Percentiles rank a stretch among this genome's conserved stretches.
Conservation (phyloP, 2,113 vertebrate species). For the Charina bottae region DNA sequence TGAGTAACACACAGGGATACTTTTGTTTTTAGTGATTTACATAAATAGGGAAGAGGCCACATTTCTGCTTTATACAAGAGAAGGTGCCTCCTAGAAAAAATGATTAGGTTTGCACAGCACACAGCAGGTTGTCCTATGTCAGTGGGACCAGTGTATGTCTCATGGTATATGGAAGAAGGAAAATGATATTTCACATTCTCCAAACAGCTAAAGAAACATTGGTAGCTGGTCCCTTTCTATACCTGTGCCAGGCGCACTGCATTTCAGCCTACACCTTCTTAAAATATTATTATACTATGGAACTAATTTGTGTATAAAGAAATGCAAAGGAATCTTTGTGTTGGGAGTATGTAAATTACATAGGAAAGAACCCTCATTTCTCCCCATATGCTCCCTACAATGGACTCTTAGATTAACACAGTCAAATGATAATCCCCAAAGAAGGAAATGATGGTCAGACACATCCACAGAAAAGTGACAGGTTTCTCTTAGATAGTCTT, state of each 20-base stretch:
- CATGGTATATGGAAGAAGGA: constrained; percentile 10
- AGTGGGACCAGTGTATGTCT: neutral
- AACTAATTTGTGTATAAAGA: neutral
- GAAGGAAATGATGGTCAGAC: constrained; percentile 4
- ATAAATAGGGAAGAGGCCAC: constrained; percentile 30
- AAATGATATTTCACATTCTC: neutral
- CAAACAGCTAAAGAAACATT: constrained; percentile 27
- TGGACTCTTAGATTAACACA: neutral
- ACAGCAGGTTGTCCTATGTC: constrained; percentile 21
- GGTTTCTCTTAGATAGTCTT: constrained; percentile 16
- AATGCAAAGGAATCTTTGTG: neutral
- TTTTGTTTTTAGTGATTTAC: constrained; percentile 32
- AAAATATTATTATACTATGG: neutral
- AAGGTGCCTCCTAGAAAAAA: constrained; percentile 6
- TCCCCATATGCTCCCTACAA: neutral
- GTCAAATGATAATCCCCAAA: constrained; percentile 18
- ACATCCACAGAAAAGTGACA: neutral
- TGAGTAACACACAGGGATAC: constrained; percentile 31
- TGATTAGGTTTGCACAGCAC: neutral
- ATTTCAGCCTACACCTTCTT: neutral
- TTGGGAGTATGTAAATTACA: neutral
- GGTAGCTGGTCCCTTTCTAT: constrained; percentile 16
- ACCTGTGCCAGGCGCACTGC: neutral
- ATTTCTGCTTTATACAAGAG: neutral
- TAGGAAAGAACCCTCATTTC: neutral